Evolutionary conservation across 2,797 vertebrate genomes (phyloP), one percentile per base, ranked within the genome.

Genomic region (Poeciliopsis presidionis): DNA sequence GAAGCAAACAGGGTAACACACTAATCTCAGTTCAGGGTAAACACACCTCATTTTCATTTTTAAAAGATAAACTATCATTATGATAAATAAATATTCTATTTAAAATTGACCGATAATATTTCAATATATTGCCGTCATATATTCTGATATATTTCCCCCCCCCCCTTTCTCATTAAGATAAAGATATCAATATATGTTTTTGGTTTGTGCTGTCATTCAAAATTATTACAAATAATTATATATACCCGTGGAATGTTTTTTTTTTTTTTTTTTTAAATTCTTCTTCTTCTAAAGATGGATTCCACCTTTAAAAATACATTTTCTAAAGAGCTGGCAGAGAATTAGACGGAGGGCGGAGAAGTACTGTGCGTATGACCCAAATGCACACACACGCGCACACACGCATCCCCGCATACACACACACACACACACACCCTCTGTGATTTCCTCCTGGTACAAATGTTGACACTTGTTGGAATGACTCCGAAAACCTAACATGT

Each of bases 141-240:
- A 89, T 89, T 94, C 88, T 86, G 88, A 89, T 90, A 91, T 41
- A 41, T 41, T 93, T 11, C 0, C 0, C 18, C 9, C 43, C 45
- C 7, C 33, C 43, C 45, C 7, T 16, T 63, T 88, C 63, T 88
- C 90, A 81, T 92, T 93, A 91, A 90, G 74, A 92, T 94, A 92
- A 93, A 91, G 89, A 90, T 91, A 87, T 88, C 75, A 84, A 78
- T 92, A 86, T 88, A 83, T 90, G 83, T 94, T 95, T 80, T 95
- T 96, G 95, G 94, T 93, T 94, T 94, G 93, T 95, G 94, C 94
- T 94, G 93, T 93, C 83, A 55, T 87, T 88, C 88, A 94, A 94
- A 93, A 93, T 94, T 91, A 90, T 94, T 79, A 90, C 83, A 92
- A 87, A 84, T 89, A 88, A 88, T 53, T 53, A 9, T 85, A 89